Evolutionary conservation across 1,140 invertebrate species (phyloP).

Genomic region (Araneus ventricosus): DNA sequence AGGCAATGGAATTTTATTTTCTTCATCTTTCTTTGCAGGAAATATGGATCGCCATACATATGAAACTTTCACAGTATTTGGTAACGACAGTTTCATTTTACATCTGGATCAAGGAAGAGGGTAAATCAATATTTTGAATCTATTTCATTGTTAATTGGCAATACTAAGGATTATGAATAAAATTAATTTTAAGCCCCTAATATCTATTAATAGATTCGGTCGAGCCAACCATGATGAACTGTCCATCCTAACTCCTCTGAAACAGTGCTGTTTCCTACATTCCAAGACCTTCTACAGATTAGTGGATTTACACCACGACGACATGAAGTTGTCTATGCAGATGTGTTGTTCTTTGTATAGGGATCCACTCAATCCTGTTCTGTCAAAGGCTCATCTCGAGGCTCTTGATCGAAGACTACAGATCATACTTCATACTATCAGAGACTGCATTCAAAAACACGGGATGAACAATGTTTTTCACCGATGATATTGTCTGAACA

Average conservation of each 20-base stretch:
- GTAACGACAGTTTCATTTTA: not conserved
- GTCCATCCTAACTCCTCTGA: constrained; percentile 94
- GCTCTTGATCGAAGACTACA: constrained; percentile 92
- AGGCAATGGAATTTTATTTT: no score
- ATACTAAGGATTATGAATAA: not conserved
- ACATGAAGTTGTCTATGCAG: constrained; percentile 85
- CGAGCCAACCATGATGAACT: constrained; percentile 94
- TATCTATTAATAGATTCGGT: constrained; percentile 85
- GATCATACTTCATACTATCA: constrained; percentile 80
- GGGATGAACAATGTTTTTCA: not conserved
- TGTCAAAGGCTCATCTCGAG: constrained; percentile 93
- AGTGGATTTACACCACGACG: constrained; percentile 80
- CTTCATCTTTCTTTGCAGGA: not conserved
- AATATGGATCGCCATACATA: not conserved
- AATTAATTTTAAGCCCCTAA: not conserved
- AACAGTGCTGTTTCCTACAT: constrained; percentile 94
- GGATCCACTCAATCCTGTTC: constrained; percentile 91
- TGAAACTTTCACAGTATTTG: not conserved
- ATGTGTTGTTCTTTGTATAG: constrained; percentile 88
- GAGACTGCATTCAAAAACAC: constrained; percentile 63
- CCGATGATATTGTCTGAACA: no score
- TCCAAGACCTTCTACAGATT: constrained; percentile 87
- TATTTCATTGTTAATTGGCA: not conserved
- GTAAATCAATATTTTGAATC: not conserved
- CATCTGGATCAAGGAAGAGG: constrained; percentile 1